phyloP scores from a whole-genome alignment of 2,888 invertebrate genomes.

The Argyra leucocephala region DNA sequence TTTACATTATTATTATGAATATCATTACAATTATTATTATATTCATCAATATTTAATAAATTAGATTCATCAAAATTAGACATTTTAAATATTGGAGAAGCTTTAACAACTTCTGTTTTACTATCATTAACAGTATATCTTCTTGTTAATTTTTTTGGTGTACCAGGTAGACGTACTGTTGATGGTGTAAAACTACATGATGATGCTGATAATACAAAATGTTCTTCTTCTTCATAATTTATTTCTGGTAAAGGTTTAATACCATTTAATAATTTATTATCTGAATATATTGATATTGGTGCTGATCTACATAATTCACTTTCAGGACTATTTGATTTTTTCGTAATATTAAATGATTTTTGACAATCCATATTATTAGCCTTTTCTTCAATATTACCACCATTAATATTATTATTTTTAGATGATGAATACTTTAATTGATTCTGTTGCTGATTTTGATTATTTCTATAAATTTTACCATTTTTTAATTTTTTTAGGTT shows the following conservation, averaged over 20 bases:
- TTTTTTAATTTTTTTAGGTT: neutral
- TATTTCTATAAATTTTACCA: neutral
- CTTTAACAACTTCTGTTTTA: neutral
- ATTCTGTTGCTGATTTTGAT: neutral
- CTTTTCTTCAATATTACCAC: neutral
- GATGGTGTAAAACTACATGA: constrained; percentile 3
- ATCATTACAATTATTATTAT: neutral
- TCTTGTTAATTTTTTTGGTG: neutral
- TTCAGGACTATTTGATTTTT: neutral
- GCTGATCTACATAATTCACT: constrained; percentile 1
- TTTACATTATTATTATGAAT: neutral
- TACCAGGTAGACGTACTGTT: neutral
- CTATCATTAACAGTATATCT: neutral
- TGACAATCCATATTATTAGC: neutral
- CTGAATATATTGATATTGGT: constrained; percentile 3
- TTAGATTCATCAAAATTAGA: neutral
- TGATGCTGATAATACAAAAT: neutral
- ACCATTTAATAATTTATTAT: constrained; percentile 4
- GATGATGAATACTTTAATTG: neutral
- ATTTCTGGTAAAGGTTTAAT: neutral
- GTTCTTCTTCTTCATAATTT: neutral
- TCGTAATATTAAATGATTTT: neutral
- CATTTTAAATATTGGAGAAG: neutral
- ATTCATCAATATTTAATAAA: neutral
- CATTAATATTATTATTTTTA: neutral